Evolutionary conservation across 2,888 invertebrate genomes (phyloP).

Genomic region (Polydrusus cervinus): DNA sequence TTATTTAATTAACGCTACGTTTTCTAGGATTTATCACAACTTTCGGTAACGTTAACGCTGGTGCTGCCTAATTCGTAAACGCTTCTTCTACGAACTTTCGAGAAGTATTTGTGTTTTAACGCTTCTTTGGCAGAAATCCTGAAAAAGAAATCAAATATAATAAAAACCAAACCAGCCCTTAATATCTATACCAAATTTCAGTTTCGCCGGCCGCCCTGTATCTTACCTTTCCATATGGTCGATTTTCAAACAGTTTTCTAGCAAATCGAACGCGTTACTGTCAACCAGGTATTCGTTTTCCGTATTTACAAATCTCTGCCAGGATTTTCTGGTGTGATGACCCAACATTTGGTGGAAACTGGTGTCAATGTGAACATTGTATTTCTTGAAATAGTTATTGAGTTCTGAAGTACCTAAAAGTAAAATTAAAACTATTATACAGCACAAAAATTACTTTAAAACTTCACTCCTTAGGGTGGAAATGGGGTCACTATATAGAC

Average conservation of each 20-base stretch:
- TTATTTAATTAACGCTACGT: not conserved
- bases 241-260: conserved; percentile 67
- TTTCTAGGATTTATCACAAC: conserved; percentile 35
- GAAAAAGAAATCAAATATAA: too few species aligned
- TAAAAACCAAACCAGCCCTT: too few species aligned
- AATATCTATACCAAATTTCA: too few species aligned
- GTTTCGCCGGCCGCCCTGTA: too few species aligned
- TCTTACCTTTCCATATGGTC: conserved; percentile 65
- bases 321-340: conserved; percentile 66
- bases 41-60: conserved; percentile 18
- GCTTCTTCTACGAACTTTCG: conserved; percentile 57
- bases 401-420: conserved; percentile 65
- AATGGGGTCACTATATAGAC: too few species aligned
- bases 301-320: conserved; percentile 68
- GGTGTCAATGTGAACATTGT: conserved; percentile 65
- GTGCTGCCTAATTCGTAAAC: conserved; percentile 22
- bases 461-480: too few species aligned
- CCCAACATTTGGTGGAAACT: conserved; percentile 63
- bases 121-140: conserved; percentile 68
- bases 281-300: conserved; percentile 69
- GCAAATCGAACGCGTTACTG: conserved; percentile 66
- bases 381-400: conserved; percentile 66
- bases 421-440: not conserved
- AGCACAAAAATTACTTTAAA: not conserved
- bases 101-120: conserved; percentile 67